Evolutionary conservation across 2,797 vertebrate species (phyloP).

Genomic region (Spea hammondii): DNA sequence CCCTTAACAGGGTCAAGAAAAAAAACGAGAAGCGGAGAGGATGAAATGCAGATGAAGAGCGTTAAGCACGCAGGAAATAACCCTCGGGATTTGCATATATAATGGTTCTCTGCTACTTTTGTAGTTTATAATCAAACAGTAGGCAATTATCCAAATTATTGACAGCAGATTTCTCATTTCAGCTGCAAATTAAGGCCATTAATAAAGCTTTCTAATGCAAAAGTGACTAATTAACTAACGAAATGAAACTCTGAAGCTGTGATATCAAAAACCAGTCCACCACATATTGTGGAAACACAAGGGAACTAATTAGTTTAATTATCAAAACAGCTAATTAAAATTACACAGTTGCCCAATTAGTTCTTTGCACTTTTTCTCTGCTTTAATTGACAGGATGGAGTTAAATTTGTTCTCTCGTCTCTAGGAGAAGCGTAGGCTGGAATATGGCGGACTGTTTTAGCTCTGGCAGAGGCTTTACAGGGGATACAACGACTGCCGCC

Average conservation of each 20-base stretch:
- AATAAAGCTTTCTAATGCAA: constrained; percentile 99
- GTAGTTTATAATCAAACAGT: constrained; percentile 98
- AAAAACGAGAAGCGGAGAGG: constrained; percentile 73
- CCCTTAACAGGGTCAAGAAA: constrained; percentile 85
- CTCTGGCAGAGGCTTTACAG: constrained; percentile 81
- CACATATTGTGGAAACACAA: constrained; percentile 95
- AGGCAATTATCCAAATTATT: constrained; percentile 99
- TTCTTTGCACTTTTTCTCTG: constrained; percentile 86
- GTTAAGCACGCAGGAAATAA: constrained; percentile 83
- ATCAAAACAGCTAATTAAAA: constrained; percentile 89
- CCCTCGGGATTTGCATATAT: constrained; percentile 86
- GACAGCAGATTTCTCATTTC: constrained; percentile 99
- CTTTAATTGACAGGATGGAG: constrained; percentile 98
- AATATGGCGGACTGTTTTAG: constrained; percentile 81
- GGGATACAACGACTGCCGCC: constrained; percentile 80
- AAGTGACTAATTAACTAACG: constrained; percentile 99
- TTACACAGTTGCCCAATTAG: constrained; percentile 93
- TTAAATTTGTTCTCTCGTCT: constrained; percentile 85
- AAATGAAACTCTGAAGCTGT: constrained; percentile 93
- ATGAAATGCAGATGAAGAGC: constrained; percentile 91
- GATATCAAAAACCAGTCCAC: constrained; percentile 90
- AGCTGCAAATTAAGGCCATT: constrained; percentile 99
- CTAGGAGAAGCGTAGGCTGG: constrained; percentile 67
- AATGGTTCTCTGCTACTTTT: constrained; percentile 87
- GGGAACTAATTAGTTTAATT: constrained; percentile 94